Conservation (phyloP, 2,113 vertebrate genomes). For the Petrocephalus microphthalmus region DNA sequence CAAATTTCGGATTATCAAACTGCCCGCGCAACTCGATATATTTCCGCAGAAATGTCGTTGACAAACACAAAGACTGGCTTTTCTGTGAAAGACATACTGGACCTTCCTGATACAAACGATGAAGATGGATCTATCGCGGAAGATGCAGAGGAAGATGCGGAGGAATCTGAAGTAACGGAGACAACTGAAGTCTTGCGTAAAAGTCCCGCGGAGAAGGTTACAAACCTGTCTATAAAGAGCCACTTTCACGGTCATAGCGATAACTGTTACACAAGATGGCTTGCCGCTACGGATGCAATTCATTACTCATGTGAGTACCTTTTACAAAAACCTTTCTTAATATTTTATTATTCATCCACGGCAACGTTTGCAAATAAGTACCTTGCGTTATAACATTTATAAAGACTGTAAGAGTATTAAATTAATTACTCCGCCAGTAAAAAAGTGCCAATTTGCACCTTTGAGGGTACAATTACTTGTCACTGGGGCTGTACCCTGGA, state of each 20-base stretch:
- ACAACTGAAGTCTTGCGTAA: slow-evolving; percentile 54
- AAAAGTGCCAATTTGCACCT: not conserved
- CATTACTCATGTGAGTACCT: slow-evolving; percentile 73
- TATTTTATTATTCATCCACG: not conserved
- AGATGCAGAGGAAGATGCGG: slow-evolving; percentile 69
- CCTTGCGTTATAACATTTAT: not conserved
- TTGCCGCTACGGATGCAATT: slow-evolving; percentile 67
- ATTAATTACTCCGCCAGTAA: not conserved
- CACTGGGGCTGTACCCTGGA: not conserved
- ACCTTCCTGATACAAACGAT: slow-evolving; percentile 74
- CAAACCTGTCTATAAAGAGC: slow-evolving; percentile 59
- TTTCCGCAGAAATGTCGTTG: slow-evolving; percentile 68
- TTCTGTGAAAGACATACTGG: slow-evolving; percentile 87
- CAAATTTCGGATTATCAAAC: slow-evolving; percentile 34
- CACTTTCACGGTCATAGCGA: slow-evolving; percentile 67
- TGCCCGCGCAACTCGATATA: slow-evolving; percentile 54
- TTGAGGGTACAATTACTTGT: not conserved
- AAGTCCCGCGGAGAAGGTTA: slow-evolving; percentile 55
- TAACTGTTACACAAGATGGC: slow-evolving; percentile 72
- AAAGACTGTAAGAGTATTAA: not conserved
- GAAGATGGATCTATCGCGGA: slow-evolving; percentile 69
- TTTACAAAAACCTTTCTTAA: not conserved
- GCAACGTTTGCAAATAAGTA: not conserved
- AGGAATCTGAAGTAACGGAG: slow-evolving; percentile 60
- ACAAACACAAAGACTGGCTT: slow-evolving; percentile 83